Evolutionary conservation across 2,113 vertebrate species (phyloP).

Genomic region (Petromus typicus): DNA sequence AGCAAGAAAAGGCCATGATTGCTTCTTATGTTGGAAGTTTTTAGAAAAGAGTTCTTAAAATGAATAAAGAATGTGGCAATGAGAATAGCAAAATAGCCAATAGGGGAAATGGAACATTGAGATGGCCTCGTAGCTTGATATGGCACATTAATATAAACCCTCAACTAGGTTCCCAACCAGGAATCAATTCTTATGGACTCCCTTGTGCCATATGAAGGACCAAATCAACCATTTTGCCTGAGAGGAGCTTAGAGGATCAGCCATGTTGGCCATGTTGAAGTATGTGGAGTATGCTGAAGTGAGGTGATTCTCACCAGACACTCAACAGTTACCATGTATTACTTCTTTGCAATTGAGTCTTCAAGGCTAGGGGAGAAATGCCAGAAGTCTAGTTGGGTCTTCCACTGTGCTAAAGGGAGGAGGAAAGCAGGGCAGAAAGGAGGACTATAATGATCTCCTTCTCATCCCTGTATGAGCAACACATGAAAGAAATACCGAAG

Average conservation of each 20-base stretch:
- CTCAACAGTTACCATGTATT: neutral
- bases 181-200: neutral
- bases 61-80: too few species aligned
- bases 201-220: neutral
- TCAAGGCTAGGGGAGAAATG: neutral
- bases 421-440: neutral
- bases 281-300: neutral
- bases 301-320: neutral
- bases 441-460: neutral
- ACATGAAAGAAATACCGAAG: neutral
- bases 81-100: too few species aligned
- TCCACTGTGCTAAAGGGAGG: neutral
- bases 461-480: neutral
- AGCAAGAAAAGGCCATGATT: too few species aligned
- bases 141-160: too few species aligned
- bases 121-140: too few species aligned
- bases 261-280: neutral
- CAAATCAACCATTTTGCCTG: neutral
- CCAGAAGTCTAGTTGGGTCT: neutral
- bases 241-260: neutral
- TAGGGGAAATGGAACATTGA: too few species aligned
- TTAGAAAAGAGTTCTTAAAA: too few species aligned
- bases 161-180: neutral
- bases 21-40: too few species aligned
- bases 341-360: neutral